phyloP scores from a whole-genome alignment of 2,888 invertebrate genomes.

The Baronia brevicornis region DNA sequence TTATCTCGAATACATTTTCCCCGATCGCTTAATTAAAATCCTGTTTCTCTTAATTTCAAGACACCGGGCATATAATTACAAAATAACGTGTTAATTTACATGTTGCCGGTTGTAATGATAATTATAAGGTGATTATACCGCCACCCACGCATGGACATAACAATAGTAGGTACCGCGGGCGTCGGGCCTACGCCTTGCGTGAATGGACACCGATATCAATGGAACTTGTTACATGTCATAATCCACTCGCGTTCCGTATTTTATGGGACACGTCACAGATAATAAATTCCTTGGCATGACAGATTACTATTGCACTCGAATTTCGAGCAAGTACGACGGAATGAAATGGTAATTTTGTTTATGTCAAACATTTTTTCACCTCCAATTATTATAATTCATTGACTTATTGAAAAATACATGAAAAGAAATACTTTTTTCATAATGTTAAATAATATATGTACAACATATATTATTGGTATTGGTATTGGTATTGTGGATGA shows the following conservation, averaged over 20 bases:
- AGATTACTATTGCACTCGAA: no score
- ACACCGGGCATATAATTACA: constrained; percentile 3
- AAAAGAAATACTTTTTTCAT: no score
- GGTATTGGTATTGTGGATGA: no score
- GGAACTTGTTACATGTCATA: constrained; percentile 11
- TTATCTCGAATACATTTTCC: constrained; percentile 7
- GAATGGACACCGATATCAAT: constrained; percentile 17
- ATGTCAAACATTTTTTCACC: no score
- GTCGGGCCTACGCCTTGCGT: constrained; percentile 14
- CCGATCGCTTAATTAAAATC: constrained; percentile 12
- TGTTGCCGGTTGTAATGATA: constrained; percentile 7
- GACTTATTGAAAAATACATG: no score
- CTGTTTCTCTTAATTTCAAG: constrained; percentile 3
- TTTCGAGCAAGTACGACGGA: no score
- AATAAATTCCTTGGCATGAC: no score
- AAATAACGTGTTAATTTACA: constrained; percentile 14
- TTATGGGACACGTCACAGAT: not conserved
- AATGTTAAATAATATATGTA: no score
- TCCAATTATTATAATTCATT: no score
- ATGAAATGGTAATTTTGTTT: no score
- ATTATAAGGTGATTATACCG: constrained; percentile 14
- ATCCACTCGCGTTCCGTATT: constrained; percentile 9
- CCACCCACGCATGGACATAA: constrained; percentile 15
- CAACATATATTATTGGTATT: no score
- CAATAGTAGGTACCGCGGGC: constrained; percentile 14